Evolutionary conservation across 2,113 vertebrate genomes (phyloP).

Genomic region (Carassius carassius): DNA sequence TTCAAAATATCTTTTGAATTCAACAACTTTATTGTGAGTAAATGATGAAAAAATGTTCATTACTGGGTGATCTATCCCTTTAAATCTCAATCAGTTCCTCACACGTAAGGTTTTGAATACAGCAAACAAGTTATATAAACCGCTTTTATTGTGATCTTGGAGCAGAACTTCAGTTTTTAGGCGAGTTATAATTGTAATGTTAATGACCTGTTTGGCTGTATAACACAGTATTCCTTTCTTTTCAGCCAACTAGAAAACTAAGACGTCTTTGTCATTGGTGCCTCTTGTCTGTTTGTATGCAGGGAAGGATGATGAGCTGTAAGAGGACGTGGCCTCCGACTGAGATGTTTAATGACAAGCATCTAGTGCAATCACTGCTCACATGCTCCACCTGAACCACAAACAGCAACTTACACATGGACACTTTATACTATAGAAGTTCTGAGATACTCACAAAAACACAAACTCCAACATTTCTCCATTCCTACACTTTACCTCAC

Average conservation of each 20-base stretch:
- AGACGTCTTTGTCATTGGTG: neutral
- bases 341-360: neutral
- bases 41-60: neutral
- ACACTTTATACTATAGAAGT: conserved; percentile 2
- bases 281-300: conserved; percentile 35
- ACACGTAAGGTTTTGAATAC: neutral
- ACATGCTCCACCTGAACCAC: neutral
- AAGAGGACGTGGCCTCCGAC: conserved; percentile 17
- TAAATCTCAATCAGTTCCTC: neutral
- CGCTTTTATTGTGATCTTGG: neutral
- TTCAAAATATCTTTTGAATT: neutral
- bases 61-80: neutral
- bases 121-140: neutral
- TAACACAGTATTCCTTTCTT: neutral
- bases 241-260: neutral
- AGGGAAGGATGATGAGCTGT: conserved; percentile 70
- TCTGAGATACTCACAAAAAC: neutral
- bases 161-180: neutral
- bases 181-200: neutral
- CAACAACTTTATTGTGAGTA: neutral
- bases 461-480: neutral
- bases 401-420: neutral
- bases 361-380: neutral
- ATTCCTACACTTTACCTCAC: neutral
- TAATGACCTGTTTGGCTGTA: neutral